phyloP scores from a whole-genome alignment of 2,113 vertebrate genomes.

The Bufo gargarizans region DNA sequence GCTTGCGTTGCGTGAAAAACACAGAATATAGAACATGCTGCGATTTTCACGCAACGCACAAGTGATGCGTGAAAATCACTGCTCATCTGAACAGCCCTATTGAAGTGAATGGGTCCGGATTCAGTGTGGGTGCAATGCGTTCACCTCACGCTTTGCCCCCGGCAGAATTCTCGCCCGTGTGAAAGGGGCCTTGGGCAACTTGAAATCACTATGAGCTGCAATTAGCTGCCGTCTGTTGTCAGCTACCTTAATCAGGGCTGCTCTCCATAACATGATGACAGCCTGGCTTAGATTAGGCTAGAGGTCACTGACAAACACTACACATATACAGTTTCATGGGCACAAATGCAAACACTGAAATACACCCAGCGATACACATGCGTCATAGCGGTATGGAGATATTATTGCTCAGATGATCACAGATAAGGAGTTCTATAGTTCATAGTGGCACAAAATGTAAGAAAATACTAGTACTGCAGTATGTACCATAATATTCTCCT shows the following conservation, averaged over 20 bases:
- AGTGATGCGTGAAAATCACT: too few relatives aligned
- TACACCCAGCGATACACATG: background rate
- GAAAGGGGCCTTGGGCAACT: background rate
- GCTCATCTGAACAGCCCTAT: too few relatives aligned
- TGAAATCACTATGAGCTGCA: slow-evolving; percentile 4
- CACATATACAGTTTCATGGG: slow-evolving; percentile 37
- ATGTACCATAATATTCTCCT: too few relatives aligned
- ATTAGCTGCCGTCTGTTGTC: slow-evolving; percentile 27
- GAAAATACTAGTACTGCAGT: background rate
- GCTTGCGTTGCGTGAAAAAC: too few relatives aligned
- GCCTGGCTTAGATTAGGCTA: slow-evolving; percentile 14
- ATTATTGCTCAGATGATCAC: background rate
- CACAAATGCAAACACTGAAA: slow-evolving; percentile 34
- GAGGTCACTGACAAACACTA: slow-evolving; percentile 32
- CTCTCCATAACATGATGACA: slow-evolving; percentile 19
- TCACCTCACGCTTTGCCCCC: too few relatives aligned
- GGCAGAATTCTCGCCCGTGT: too few relatives aligned
- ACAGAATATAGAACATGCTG: too few relatives aligned
- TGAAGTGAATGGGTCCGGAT: too few relatives aligned
- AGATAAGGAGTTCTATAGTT: background rate
- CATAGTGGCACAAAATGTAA: background rate
- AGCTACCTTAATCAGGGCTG: slow-evolving; percentile 37
- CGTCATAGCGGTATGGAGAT: background rate
- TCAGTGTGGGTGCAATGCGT: too few relatives aligned
- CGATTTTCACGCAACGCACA: too few relatives aligned